Conservation (phyloP, 2,113 vertebrate species). For the Pluvialis apricaria region DNA sequence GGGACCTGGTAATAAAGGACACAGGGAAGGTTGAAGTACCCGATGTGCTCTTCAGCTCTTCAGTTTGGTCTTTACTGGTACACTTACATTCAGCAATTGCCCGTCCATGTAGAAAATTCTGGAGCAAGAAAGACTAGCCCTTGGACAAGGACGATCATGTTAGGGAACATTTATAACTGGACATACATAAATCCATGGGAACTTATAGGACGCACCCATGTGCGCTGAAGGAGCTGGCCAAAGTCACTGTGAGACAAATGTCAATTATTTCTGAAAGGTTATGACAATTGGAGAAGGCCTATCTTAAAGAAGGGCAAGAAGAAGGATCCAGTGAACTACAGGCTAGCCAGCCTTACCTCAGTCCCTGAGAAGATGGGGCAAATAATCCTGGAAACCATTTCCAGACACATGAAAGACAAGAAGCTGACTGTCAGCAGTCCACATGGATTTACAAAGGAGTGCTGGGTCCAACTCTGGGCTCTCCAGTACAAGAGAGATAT, state of each 20-base stretch:
- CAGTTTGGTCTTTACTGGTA: not conserved
- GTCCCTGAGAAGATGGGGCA: not conserved
- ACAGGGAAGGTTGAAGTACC: not conserved
- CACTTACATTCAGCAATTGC: not conserved
- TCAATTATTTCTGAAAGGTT: not conserved
- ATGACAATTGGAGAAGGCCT: not conserved
- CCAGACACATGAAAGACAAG: not conserved
- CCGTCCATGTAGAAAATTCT: not conserved
- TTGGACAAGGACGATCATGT: not conserved
- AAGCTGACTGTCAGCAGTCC: not conserved
- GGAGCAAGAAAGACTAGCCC: not conserved
- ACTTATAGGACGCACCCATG: not conserved
- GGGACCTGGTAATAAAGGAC: not conserved
- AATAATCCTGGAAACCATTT: not conserved
- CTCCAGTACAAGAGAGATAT: not conserved
- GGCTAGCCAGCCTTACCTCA: not conserved
- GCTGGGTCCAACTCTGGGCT: not conserved
- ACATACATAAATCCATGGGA: not conserved
- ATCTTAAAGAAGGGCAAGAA: not conserved
- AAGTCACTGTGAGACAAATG: not conserved
- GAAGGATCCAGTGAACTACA: not conserved
- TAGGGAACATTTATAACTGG: not conserved
- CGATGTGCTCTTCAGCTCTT: not conserved
- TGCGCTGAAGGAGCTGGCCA: not conserved
- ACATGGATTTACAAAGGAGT: not conserved